A percentile compares a stretch with the other conserved stretches of the same genome.
Evolutionary conservation across 2,113 vertebrate species (phyloP).

Genomic region (Tachysurus fulvidraco): DNA sequence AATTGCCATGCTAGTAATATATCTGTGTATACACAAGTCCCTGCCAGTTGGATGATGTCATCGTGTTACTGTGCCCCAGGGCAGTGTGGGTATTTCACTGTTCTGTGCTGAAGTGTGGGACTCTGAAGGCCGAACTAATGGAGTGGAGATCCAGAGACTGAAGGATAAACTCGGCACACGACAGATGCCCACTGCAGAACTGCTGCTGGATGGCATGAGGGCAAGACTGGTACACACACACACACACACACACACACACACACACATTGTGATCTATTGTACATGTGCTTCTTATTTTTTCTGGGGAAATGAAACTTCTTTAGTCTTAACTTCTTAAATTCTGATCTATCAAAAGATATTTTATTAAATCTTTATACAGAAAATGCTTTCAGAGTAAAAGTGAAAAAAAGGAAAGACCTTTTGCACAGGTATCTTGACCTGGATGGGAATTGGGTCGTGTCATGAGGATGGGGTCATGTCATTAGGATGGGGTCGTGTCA

Average conservation of each 20-base stretch:
- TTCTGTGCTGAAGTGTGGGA: constrained; percentile 79
- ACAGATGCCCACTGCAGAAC: constrained; percentile 86
- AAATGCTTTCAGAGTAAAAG: too few species aligned
- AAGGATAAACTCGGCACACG: constrained; percentile 86
- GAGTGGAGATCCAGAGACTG: constrained; percentile 80
- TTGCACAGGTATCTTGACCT: neutral
- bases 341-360: too few species aligned
- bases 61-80: constrained; percentile 60
- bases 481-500: neutral
- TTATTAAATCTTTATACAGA: too few species aligned
- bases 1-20: too few species aligned
- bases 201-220: constrained; percentile 76
- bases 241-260: neutral
- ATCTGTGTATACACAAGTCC: neutral
- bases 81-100: constrained; percentile 80
- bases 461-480: neutral
- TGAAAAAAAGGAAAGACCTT: neutral
- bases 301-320: neutral
- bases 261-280: neutral
- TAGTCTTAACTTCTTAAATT: neutral
- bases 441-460: neutral
- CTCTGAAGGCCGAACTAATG: constrained; percentile 73
- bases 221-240: constrained; percentile 72
- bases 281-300: neutral
- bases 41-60: neutral